Base-by-base conservation (phyloP, 2,113 vertebrate genomes). In the Benitochromis conjunctus region DNA sequence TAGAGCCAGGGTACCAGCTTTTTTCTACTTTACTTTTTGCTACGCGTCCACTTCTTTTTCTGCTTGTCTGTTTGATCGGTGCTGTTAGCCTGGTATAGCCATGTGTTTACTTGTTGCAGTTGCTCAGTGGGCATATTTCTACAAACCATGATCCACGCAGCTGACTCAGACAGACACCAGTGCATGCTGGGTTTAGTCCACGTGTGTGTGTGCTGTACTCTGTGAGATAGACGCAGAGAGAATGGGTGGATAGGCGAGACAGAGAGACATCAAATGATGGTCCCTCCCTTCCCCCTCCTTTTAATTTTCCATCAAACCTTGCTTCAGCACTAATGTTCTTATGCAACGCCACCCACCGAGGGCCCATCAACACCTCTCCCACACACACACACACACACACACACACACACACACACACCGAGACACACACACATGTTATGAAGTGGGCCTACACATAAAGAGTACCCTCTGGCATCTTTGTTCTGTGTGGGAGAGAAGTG, bases 341-440 rank as follows among this genome's bases (percentile, higher is more conserved):
- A 93, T 86, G 91, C 91, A 95, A 94, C 51, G 46, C 91, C 92
- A 88, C 94, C 93, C 94, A 94, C 93, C 54, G 88, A 89, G 82
- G 80, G 84, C 69, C 85, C 83, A 86, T 89, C 88, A 91, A 79
- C 87, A 88, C 89, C 86, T 80, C 90, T 80, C 69, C 84, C 85
- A 81, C 34, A 81, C 76, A 86, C 43, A 62, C 66, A 29, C 21
- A 3, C 4, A 41, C 31, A 69, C 64, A 89, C 91, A 79, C 80
- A 74, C 51, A 62, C 66, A 29, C 21, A 3, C 4, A 41, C 31
- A 69, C 64, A 89, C 91, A 79, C 80, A 74, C 51, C 69, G 60
- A 83, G 24, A 60, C 3, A 56, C 53, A 83, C 85, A 81, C 48
- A 86, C 43, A 71, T 14, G 74, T 86, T 81, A 79, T 91, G 81